Base-by-base conservation (phyloP, 2,888 invertebrate genomes). In the Sinotaia quadrata region DNA sequence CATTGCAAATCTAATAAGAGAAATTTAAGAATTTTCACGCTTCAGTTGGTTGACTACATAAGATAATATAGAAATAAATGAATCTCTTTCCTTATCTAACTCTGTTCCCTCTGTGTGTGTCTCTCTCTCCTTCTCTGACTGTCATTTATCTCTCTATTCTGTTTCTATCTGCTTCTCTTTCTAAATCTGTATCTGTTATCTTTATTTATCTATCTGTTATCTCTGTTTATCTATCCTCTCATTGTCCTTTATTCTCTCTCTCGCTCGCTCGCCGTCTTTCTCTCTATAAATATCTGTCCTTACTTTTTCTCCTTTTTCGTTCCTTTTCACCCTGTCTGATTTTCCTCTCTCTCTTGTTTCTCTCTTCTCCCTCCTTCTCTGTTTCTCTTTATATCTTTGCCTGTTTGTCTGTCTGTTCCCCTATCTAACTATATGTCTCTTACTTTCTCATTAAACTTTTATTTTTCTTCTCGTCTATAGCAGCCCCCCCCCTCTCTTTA, bases 401-500 rank as follows among this genome's bases (percentile, higher is more conserved):
- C 2, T 2, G 21, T 51, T 1, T 51, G 21, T n/a, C 2, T 51
- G n/a, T 49, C 1, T 51, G 10, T 51, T n/a, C 27, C 49, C 24
- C 49, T 49, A n/a, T 49, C 49, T 49, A n/a, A 21, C 49, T 49
- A n/a, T 49, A n/a, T 49, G 21, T 49, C 49, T 49, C 49, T 49
- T 49, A n/a, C 10, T 49, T 5, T 49, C 4, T 18, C 24, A 21
- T 24, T 49, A 21, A 7, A 4, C 24, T 4, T 49, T 4, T 49
- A 5, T 21, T 5, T 49, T 15, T 24, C n/a, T 24, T 7, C 49
- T 21, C 49, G 15, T 24, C n/a, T 24, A 49, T 24, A 18, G 21
- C n/a, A n/a, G 24, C 49, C n/a, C 49, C n/a, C 49, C 24, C 31
- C n/a, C 49, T 21, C 49, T 21, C 49, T 21, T 24, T 21, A n/a